Conservation (phyloP, 2,888 invertebrate species). For the Andrena bicolor region DNA sequence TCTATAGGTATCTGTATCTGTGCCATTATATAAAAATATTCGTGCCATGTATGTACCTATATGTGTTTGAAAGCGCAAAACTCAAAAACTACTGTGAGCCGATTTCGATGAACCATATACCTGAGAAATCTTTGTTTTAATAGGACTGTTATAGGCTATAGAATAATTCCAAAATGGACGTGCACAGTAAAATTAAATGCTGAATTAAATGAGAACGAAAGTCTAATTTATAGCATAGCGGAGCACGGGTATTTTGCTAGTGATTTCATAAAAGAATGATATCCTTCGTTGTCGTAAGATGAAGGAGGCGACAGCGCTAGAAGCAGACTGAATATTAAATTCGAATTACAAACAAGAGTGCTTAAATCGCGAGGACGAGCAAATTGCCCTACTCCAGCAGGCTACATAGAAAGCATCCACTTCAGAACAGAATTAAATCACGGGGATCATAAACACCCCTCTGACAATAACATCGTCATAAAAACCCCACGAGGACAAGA, state of each 20-base stretch:
- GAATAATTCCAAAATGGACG: too few relatives aligned
- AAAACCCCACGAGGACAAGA: slow-evolving; percentile 41
- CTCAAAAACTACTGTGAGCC: too few relatives aligned
- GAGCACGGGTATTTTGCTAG: too few relatives aligned
- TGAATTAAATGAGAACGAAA: neutral
- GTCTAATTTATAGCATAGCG: neutral
- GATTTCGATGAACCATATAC: too few relatives aligned
- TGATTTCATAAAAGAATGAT: neutral
- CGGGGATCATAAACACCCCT: slow-evolving; percentile 42
- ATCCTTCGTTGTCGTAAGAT: neutral
- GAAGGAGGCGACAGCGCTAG: neutral
- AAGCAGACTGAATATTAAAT: neutral
- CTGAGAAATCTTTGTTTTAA: too few relatives aligned
- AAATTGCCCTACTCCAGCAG: slow-evolving; percentile 39
- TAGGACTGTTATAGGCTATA: too few relatives aligned
- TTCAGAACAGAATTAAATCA: slow-evolving; percentile 52
- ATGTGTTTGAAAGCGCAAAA: too few relatives aligned
- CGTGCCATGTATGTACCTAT: too few relatives aligned
- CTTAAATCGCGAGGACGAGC: slow-evolving; percentile 14
- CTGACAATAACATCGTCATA: slow-evolving; percentile 45
- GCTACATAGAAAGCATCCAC: slow-evolving; percentile 44
- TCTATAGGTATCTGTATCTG: too few relatives aligned
- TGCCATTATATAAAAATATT: too few relatives aligned
- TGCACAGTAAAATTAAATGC: too few relatives aligned
- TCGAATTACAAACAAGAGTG: slow-evolving; percentile 15